phyloP scores from a whole-genome alignment of 2,888 invertebrate species.

The Serripes groenlandicus region DNA sequence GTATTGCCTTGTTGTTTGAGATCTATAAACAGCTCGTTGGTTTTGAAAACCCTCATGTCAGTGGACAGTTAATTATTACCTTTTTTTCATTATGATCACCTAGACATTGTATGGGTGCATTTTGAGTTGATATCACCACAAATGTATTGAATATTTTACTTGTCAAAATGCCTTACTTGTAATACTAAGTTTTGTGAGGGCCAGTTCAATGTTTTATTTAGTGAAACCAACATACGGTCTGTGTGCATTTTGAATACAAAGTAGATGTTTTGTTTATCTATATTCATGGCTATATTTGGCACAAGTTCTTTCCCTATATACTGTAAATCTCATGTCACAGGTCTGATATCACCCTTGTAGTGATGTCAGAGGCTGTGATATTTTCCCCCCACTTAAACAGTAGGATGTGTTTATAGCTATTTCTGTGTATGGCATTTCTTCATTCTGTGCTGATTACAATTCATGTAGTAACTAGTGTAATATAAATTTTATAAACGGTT shows the following conservation, averaged over 20 bases:
- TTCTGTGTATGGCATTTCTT: constrained; percentile 81
- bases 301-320: constrained; percentile 37
- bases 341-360: not conserved
- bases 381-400: not conserved
- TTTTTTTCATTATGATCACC: constrained; percentile 68
- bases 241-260: constrained; percentile 71
- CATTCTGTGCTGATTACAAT: constrained; percentile 78
- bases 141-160: constrained; percentile 61
- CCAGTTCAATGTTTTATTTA: constrained; percentile 67
- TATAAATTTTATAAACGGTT: too few species aligned
- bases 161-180: constrained; percentile 67
- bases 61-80: constrained; percentile 62
- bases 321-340: constrained; percentile 9
- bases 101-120: constrained; percentile 70
- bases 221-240: constrained; percentile 55
- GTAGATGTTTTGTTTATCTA: constrained; percentile 70
- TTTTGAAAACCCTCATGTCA: constrained; percentile 64
- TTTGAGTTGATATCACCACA: constrained; percentile 69
- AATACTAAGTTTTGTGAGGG: constrained; percentile 64
- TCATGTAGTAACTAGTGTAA: constrained; percentile 6
- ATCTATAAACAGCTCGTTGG: constrained; percentile 68
- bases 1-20: constrained; percentile 71
- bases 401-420: constrained; percentile 15
- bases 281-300: constrained; percentile 67
- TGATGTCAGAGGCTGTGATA: constrained; percentile 2